Conservation (phyloP, 2,888 invertebrate genomes). For the Diarsia rubi region DNA sequence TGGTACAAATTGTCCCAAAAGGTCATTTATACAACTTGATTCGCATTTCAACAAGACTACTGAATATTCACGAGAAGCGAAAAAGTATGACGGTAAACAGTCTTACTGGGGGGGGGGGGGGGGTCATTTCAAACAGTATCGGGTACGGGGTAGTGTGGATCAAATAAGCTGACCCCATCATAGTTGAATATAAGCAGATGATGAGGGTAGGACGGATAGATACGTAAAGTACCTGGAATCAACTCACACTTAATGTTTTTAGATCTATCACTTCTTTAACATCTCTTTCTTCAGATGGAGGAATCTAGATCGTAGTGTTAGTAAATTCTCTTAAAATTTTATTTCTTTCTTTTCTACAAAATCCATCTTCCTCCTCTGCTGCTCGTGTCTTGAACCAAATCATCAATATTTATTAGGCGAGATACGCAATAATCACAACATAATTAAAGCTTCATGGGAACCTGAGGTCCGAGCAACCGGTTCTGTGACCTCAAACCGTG, state of each 20-base stretch:
- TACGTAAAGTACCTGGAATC: too few species aligned
- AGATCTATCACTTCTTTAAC: too few species aligned
- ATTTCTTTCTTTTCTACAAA: background rate
- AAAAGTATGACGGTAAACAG: background rate
- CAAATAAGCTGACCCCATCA: background rate
- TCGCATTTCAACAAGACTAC: too few species aligned
- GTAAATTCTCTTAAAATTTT: background rate
- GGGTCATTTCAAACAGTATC: background rate
- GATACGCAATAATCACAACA: conserved; percentile 61
- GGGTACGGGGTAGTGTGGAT: background rate
- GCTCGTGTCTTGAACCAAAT: conserved; percentile 37
- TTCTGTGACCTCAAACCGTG: conserved; percentile 40
- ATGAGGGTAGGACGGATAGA: too few species aligned
- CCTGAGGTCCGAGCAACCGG: conserved; percentile 49
- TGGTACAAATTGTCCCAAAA: background rate
- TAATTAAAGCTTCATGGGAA: conserved; percentile 66
- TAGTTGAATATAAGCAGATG: too few species aligned
- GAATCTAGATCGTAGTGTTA: background rate
- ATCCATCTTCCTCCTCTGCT: too few species aligned
- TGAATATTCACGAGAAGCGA: too few species aligned
- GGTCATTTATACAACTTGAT: too few species aligned
- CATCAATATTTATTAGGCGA: conserved; percentile 57
- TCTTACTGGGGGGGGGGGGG: background rate
- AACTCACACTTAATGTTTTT: too few species aligned
- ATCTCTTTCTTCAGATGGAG: background rate